These are phyloP conservation scores for Erythrocebus patas DNA, from an alignment of 2,113 vertebrate genomes.

Conservation along the genomic window DNA sequence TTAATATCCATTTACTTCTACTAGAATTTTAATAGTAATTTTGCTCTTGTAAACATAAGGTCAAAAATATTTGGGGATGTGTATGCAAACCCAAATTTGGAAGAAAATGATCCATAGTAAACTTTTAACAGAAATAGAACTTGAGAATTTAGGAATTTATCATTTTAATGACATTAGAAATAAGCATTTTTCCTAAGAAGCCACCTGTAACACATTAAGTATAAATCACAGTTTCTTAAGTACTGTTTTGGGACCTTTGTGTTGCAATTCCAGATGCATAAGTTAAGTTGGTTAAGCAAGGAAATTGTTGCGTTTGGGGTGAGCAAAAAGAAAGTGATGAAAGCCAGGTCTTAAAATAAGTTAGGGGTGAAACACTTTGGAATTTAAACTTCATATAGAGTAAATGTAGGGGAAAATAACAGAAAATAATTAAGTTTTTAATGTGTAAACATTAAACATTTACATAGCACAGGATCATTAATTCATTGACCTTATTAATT, in stretches of 20 bases:
- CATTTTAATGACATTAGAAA: conserved; percentile 67
- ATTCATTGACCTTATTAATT: background rate
- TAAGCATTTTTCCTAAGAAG: conserved; percentile 67
- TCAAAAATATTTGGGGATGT: conserved; percentile 59
- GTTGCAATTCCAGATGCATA: conserved; percentile 72
- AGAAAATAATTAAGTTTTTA: conserved; percentile 30
- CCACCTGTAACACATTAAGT: conserved; percentile 73
- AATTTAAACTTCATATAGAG: conserved; percentile 54
- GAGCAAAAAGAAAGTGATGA: conserved; percentile 67
- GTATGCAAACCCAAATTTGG: conserved; percentile 69
- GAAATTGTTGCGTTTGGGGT: conserved; percentile 59
- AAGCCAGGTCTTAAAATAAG: conserved; percentile 70
- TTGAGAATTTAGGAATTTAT: conserved; percentile 70
- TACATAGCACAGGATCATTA: background rate
- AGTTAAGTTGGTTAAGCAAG: conserved; percentile 68
- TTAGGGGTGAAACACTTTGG: conserved; percentile 42
- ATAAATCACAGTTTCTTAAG: conserved; percentile 65
- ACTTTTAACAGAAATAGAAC: conserved; percentile 68
- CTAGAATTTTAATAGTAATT: conserved; percentile 50
- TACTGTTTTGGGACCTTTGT: conserved; percentile 65
- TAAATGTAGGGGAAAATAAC: background rate
- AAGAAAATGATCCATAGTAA: conserved; percentile 68
- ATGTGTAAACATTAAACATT: conserved; percentile 13
- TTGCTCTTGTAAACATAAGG: conserved; percentile 56
- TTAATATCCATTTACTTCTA: conserved; percentile 59